Base-by-base conservation (phyloP, 2,888 invertebrate species). In the Eupeodes latifasciatus region DNA sequence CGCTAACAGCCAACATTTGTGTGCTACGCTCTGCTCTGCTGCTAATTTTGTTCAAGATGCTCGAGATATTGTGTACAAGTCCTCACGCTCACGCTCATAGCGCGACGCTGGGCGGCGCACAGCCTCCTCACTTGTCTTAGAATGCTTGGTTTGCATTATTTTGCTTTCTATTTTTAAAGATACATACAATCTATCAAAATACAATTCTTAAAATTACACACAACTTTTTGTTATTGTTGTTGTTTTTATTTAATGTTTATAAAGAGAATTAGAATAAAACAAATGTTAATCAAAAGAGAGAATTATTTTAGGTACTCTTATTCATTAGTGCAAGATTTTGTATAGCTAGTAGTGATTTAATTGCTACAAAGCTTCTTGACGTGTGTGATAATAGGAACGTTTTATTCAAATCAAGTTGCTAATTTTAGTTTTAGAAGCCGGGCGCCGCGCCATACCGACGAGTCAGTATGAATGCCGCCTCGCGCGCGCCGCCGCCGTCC, bases 161-260 rank as follows among this genome's bases (percentile, higher is more conserved):
- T 57, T 57, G 36, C 71, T 82, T 79, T 87, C 83, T 83, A 83
- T 87, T 83, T 87, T 83, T 87, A 83, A 83, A 76, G 66, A 66
- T 74, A 85, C 79, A 66, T 74, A 85, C 79, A 83, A 80, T 83
- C 44, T 80, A 80, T 87, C 80, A 83, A 83, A 87, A 87, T 71
- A 79, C 53, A 67, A 66, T 66, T 27, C 47, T 49, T 49, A 47
- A 40, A 40, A 40, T 9, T 40, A 40, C 40, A 49, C 5, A 40
- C 62, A 61, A 44, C 40, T 10, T 12, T 34, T 59, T 59, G 34
- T 59, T 59, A 14, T 59, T 34, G 34, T 59, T 59, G 14, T 59
- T 34, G 14, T 62, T 62, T 2, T 27, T 40, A 40, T 40, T 27
- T 27, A 27, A 27, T 27, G 36, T 9, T 49, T 19, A 34, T 78